Evolutionary conservation across 64 coral and sea anemone genomes (phyloP).

Genomic region (Cladopsammia gracilis): DNA sequence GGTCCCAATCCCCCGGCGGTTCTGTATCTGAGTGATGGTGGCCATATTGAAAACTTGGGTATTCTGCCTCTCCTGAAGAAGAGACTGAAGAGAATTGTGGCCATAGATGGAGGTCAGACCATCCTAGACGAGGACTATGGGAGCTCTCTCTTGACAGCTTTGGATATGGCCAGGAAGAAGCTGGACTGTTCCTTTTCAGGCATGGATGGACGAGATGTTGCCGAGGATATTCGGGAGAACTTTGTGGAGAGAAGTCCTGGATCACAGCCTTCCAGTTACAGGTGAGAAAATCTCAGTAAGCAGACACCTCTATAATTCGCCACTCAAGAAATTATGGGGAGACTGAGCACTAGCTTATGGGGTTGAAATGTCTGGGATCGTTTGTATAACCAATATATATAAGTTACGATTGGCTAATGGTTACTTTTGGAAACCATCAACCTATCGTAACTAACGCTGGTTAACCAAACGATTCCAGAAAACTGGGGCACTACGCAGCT

Average conservation of each 20-base stretch:
- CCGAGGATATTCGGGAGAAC: conserved; percentile 9
- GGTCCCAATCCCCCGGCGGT: conserved; percentile 49
- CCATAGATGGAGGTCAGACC: conserved; percentile 17
- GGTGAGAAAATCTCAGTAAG: neutral
- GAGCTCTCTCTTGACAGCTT: neutral
- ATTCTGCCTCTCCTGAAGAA: conserved; percentile 63
- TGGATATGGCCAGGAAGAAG: conserved; percentile 48
- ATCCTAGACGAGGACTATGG: neutral
- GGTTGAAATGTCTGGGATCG: no score
- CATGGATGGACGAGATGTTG: conserved; percentile 28
- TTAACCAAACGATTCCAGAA: no score
- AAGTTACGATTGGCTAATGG: no score
- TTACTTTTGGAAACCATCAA: no score
- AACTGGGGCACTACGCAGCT: no score
- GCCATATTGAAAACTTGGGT: conserved; percentile 70
- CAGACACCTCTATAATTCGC: no score
- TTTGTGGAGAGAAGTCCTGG: conserved; percentile 36
- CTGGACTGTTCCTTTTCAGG: conserved; percentile 63
- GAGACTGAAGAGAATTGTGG: conserved; percentile 59
- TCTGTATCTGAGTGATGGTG: conserved; percentile 66
- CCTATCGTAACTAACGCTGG: no score
- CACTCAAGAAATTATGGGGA: no score
- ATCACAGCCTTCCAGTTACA: conserved; percentile 32
- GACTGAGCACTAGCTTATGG: no score
- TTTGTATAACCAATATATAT: no score